phyloP scores from a whole-genome alignment of 2,797 vertebrate species.

The Octomys mimax region DNA sequence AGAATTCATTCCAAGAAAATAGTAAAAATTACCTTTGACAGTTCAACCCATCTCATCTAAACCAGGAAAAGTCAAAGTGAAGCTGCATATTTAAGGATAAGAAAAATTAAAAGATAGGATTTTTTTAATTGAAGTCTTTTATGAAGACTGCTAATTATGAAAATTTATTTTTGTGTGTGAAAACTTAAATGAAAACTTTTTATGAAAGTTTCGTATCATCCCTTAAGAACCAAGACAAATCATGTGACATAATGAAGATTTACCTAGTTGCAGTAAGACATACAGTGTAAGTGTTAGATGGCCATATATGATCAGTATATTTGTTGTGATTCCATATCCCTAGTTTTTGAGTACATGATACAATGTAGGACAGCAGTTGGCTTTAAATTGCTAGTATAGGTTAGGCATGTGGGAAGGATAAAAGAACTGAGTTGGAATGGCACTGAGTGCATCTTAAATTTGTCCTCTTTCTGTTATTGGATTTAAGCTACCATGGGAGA shows the following conservation, averaged over 20 bases:
- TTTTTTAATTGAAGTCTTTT: conserved; percentile 45
- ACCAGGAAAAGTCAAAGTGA: conserved; percentile 50
- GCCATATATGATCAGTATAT: background rate
- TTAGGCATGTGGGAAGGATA: background rate
- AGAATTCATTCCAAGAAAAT: conserved; percentile 1
- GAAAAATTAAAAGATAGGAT: conserved; percentile 5
- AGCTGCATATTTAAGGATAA: conserved; percentile 47
- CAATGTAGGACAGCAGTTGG: background rate
- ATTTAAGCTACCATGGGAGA: conserved; percentile 91
- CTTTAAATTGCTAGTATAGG: background rate
- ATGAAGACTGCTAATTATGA: background rate
- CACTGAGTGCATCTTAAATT: background rate
- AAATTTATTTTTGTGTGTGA: background rate
- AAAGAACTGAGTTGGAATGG: background rate
- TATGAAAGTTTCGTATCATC: conserved; percentile 35
- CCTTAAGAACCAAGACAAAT: conserved; percentile 46
- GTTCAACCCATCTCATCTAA: background rate
- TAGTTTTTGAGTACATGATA: background rate
- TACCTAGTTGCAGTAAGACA: background rate
- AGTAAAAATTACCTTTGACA: conserved; percentile 43
- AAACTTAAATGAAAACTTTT: conserved; percentile 44
- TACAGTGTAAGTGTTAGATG: background rate
- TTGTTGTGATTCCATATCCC: background rate
- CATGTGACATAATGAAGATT: conserved; percentile 3
- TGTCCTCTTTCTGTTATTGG: background rate